A percentile compares a stretch with the other conserved stretches of the same genome.
Evolutionary conservation across 2,797 vertebrate genomes (phyloP).

Genomic region (Hydrocynus forskahlii): DNA sequence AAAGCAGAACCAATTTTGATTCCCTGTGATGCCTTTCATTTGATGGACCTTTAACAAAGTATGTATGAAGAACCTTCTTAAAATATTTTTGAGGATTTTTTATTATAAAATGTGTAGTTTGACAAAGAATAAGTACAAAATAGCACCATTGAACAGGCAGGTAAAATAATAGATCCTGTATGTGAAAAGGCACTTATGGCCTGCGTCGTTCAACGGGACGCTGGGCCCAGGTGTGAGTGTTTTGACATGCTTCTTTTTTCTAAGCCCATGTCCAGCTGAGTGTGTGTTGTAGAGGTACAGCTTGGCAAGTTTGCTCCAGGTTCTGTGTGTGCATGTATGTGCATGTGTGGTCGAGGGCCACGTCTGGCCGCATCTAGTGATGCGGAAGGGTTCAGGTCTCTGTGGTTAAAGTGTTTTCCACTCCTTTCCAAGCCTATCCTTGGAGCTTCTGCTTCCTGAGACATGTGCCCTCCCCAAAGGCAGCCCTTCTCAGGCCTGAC

Average conservation of each 20-base stretch:
- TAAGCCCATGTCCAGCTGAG: constrained; percentile 29
- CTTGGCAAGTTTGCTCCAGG: constrained; percentile 19
- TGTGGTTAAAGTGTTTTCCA: constrained; percentile 14
- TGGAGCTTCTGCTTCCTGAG: background rate
- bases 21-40: no score
- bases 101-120: no score
- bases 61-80: background rate
- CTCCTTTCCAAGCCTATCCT: constrained; percentile 18
- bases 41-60: no score
- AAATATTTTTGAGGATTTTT: no score
- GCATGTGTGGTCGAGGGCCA: constrained; percentile 47
- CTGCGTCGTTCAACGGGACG: constrained; percentile 26
- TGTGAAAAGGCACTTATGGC: background rate
- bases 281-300: background rate
- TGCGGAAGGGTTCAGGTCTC: constrained; percentile 44
- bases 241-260: constrained; percentile 31
- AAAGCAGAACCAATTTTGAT: no score
- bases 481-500: background rate
- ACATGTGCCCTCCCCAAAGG: background rate
- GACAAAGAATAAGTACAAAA: background rate
- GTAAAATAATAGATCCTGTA: background rate
- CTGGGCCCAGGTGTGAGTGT: constrained; percentile 42
- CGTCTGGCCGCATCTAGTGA: constrained; percentile 45
- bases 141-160: background rate
- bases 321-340: constrained; percentile 38